Conservation (phyloP, 1,140 invertebrate species). For the Choristoneura fumiferana region DNA sequence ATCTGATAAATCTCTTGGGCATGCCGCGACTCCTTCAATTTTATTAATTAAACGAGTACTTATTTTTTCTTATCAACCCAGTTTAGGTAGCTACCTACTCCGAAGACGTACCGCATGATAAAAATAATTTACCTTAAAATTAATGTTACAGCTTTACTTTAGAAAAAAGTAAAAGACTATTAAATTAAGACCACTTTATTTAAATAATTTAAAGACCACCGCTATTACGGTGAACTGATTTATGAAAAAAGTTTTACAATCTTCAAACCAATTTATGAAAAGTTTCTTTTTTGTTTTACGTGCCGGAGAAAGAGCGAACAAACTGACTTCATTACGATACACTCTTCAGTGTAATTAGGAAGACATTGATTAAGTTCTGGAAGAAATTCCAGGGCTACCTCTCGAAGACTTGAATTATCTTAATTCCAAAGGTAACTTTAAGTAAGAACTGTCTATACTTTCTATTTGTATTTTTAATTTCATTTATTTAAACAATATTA, state of each 20-base stretch:
- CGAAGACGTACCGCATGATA: no score
- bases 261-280: slow-evolving; percentile 48
- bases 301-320: slow-evolving; percentile 24
- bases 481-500: no score
- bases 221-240: slow-evolving; percentile 40
- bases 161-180: slow-evolving; percentile 16
- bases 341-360: slow-evolving; percentile 12
- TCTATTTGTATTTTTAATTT: no score
- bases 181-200: slow-evolving; percentile 35
- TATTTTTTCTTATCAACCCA: no score
- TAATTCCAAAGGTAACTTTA: no score
- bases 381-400: no score
- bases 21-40: no score
- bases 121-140: background rate
- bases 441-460: no score
- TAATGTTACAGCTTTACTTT: slow-evolving; percentile 8
- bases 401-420: no score
- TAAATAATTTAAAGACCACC: slow-evolving; percentile 36
- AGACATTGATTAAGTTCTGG: slow-evolving; percentile 13
- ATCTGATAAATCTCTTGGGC: no score
- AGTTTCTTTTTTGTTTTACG: slow-evolving; percentile 37
- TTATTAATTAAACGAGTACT: no score
- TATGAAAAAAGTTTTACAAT: slow-evolving; percentile 52
- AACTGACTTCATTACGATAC: slow-evolving; percentile 17
- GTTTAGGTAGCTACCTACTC: no score